These are phyloP conservation scores for Hirundichthys speculiger DNA, from an alignment of 2,113 vertebrate species.

Conservation along the genomic window DNA sequence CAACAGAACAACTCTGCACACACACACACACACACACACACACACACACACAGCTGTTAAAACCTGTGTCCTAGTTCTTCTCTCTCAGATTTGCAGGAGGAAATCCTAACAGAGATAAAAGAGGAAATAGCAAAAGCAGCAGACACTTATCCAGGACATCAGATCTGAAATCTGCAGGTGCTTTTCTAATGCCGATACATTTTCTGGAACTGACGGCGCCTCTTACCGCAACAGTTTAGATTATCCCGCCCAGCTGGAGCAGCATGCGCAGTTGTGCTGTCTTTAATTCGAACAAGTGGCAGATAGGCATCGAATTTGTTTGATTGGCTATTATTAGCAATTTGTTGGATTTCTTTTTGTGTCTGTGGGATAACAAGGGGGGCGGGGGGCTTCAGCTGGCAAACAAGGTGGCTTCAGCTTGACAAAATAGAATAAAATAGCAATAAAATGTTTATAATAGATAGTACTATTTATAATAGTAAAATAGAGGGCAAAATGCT, in stretches of 20 bases:
- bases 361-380: not conserved
- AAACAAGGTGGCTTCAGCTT: no score
- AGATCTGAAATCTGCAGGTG: slow-evolving; percentile 56
- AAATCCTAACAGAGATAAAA: slow-evolving; percentile 63
- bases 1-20: not conserved
- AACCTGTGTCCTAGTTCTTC: slow-evolving; percentile 48
- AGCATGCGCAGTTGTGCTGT: not conserved
- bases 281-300: slow-evolving; percentile 1
- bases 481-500: no score
- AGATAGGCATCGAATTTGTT: not conserved
- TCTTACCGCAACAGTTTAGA: slow-evolving; percentile 45
- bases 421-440: no score
- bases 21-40: slow-evolving; percentile 17
- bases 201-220: slow-evolving; percentile 19
- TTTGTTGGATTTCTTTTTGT: not conserved
- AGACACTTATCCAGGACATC: slow-evolving; percentile 32
- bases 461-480: no score
- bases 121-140: slow-evolving; percentile 36
- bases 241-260: slow-evolving; percentile 17
- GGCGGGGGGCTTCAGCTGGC: no score
- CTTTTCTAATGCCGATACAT: slow-evolving; percentile 11
- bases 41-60: slow-evolving; percentile 18
- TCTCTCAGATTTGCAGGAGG: slow-evolving; percentile 61
- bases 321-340: slow-evolving; percentile 1
- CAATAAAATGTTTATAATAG: no score